These are phyloP conservation scores for Electrona antarctica DNA, from an alignment of 2,113 vertebrate genomes.

Conservation along the genomic window DNA sequence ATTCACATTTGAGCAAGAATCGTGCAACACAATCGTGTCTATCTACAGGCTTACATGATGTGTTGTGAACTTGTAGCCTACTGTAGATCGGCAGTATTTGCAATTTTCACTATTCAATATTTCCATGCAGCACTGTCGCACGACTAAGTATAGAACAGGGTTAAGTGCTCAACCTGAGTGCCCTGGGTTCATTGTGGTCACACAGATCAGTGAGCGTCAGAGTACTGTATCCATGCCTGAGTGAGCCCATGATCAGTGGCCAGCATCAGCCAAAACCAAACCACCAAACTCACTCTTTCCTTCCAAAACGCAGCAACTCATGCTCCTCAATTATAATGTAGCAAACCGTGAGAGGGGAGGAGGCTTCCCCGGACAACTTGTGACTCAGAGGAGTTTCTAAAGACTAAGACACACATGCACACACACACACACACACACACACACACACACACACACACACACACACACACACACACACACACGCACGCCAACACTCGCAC, in stretches of 20 bases:
- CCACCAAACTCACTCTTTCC: constrained; percentile 57
- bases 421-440: constrained; percentile 7
- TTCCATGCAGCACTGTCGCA: too few species aligned
- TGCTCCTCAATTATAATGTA: constrained; percentile 67
- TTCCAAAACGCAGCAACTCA: constrained; percentile 41
- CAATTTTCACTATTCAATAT: too few species aligned
- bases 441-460: neutral
- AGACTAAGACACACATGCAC: neutral
- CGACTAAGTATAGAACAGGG: too few species aligned
- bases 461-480: constrained; percentile 14
- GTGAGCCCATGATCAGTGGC: constrained; percentile 65
- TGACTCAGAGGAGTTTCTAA: constrained; percentile 36
- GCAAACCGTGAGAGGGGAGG: constrained; percentile 49
- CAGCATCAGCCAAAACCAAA: constrained; percentile 51
- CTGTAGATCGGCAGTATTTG: too few species aligned
- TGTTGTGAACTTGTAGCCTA: too few species aligned
- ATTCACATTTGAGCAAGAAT: too few species aligned
- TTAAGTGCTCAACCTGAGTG: constrained; percentile 6
- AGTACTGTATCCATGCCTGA: constrained; percentile 47
- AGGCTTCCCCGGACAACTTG: constrained; percentile 19
- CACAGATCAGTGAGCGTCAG: constrained; percentile 13
- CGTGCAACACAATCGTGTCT: too few species aligned
- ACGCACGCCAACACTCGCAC: constrained; percentile 1
- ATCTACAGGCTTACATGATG: too few species aligned
- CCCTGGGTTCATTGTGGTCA: constrained; percentile 23